phyloP scores from a whole-genome alignment of 2,888 invertebrate species.

The Acanthopleura granulata region DNA sequence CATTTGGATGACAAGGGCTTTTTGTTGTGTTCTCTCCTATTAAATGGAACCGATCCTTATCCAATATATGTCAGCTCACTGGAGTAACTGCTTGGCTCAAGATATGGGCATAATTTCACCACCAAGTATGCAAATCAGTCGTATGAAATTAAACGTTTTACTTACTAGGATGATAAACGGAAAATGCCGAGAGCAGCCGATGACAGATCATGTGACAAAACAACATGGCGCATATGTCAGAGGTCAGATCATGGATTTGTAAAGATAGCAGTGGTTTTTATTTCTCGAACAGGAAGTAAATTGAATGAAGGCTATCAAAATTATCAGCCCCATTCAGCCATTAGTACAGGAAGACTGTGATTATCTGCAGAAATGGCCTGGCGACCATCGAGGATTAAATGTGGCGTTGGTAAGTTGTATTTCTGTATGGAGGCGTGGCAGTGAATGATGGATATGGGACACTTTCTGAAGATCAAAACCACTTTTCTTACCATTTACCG shows the following conservation, averaged over 20 bases:
- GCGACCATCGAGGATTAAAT: background rate
- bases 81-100: no score
- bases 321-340: background rate
- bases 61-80: no score
- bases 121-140: no score
- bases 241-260: background rate
- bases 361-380: background rate
- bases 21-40: no score
- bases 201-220: constrained; percentile 10
- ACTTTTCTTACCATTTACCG: no score
- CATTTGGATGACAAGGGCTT: no score
- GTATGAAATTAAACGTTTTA: no score
- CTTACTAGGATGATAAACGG: background rate
- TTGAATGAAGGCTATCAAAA: background rate
- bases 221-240: constrained; percentile 10
- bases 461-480: no score
- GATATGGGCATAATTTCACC: no score
- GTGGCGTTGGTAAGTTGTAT: constrained; percentile 9
- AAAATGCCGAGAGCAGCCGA: background rate
- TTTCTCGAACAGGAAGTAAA: background rate
- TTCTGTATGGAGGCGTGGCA: no score
- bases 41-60: no score
- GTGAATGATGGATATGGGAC: no score
- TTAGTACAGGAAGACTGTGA: background rate
- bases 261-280: background rate